Conservation (phyloP, 2,888 invertebrate genomes). For the Euclidia mi region DNA sequence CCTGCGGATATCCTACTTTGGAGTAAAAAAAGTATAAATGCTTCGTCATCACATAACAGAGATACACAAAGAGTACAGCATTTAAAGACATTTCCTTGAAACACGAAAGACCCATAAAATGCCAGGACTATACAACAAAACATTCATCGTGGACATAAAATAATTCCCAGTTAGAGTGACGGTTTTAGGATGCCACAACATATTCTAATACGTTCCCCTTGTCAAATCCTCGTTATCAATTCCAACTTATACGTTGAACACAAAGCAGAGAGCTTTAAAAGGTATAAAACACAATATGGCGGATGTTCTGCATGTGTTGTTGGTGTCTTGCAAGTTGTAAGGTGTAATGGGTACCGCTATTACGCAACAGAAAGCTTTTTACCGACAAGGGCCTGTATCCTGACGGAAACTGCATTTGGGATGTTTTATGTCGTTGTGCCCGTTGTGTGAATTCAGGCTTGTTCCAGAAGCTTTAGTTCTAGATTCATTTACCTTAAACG, state of each 20-base stretch:
- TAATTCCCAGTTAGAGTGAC: conserved; percentile 8
- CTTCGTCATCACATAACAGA: no score
- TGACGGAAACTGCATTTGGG: conserved; percentile 54
- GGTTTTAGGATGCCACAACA: background rate
- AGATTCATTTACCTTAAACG: no score
- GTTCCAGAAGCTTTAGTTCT: background rate
- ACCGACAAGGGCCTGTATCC: conserved; percentile 50
- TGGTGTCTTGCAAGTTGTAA: conserved; percentile 24
- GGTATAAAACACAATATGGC: conserved; percentile 4
- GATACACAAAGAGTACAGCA: no score
- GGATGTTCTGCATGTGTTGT: conserved; percentile 14
- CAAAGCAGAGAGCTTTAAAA: background rate
- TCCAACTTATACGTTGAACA: conserved; percentile 10
- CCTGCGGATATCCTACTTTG: no score
- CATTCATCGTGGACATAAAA: conserved; percentile 4
- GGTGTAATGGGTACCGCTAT: conserved; percentile 45
- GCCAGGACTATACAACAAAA: conserved; percentile 8
- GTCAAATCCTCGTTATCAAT: conserved; percentile 13
- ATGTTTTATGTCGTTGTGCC: conserved; percentile 52
- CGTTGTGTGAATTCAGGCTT: conserved; percentile 32
- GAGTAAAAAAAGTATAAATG: no score
- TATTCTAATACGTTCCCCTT: conserved; percentile 13
- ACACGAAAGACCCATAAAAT: background rate
- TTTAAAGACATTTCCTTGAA: background rate
- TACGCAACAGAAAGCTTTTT: conserved; percentile 52